Percentiles rank a stretch among this genome's conserved stretches.
Evolutionary conservation across 2,797 vertebrate species (phyloP).

Genomic region (Champsocephalus esox): DNA sequence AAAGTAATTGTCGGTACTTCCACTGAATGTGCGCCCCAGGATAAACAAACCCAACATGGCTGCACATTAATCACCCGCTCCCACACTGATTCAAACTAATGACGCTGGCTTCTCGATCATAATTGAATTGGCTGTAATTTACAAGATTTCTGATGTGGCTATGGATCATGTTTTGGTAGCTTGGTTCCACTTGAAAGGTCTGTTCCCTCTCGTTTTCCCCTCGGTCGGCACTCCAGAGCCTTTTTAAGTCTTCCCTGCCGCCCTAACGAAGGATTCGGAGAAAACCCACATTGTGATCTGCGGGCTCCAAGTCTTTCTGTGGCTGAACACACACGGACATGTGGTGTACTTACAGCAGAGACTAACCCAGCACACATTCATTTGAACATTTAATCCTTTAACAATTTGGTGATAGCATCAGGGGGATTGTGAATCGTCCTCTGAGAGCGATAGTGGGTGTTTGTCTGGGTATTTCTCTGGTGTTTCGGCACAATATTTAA

Average conservation of each 20-base stretch:
- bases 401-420: conserved; percentile 31
- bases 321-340: conserved; percentile 25
- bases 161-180: conserved; percentile 62
- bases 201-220: conserved; percentile 10
- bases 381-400: conserved; percentile 39
- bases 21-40: conserved; percentile 28
- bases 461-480: too few species aligned
- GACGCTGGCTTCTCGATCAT: conserved; percentile 41
- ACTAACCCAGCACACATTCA: conserved; percentile 9
- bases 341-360: conserved; percentile 28
- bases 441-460: neutral
- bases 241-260: conserved; percentile 38
- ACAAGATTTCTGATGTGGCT: conserved; percentile 41
- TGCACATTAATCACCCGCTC: conserved; percentile 64
- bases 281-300: conserved; percentile 51
- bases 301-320: conserved; percentile 39
- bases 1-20: conserved; percentile 8
- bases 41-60: conserved; percentile 43
- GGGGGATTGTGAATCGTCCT: conserved; percentile 17
- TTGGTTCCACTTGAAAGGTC: conserved; percentile 62
- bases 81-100: conserved; percentile 58
- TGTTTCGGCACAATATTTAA: too few species aligned
- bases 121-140: conserved; percentile 64
- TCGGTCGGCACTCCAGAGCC: conserved; percentile 27
- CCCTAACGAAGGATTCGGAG: conserved; percentile 3